These are phyloP conservation scores for Tiliacea aurago DNA, from an alignment of 2,888 invertebrate genomes.

Conservation along the genomic window DNA sequence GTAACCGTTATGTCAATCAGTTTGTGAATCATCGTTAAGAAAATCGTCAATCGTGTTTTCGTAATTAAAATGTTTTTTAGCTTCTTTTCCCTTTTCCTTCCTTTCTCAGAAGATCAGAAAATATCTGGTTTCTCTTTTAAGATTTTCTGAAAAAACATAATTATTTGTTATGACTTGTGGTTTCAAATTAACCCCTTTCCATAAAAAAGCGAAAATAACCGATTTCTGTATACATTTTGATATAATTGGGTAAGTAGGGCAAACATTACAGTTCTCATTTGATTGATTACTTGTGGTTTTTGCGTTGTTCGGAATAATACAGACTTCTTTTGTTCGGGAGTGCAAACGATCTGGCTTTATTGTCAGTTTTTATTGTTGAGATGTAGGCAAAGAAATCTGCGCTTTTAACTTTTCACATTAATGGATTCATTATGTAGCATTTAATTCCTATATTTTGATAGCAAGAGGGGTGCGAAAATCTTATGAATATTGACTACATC, in stretches of 20 bases:
- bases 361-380: constrained; percentile 35
- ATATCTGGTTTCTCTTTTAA: not conserved
- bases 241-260: constrained; percentile 17
- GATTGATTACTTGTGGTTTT: constrained; percentile 39
- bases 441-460: not conserved
- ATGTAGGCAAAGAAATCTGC: constrained; percentile 1
- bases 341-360: constrained; percentile 22
- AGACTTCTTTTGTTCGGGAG: constrained; percentile 9
- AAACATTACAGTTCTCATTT: constrained; percentile 17
- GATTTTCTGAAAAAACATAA: not conserved
- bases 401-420: constrained; percentile 26
- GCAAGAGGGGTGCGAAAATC: not conserved
- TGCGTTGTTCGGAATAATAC: constrained; percentile 22
- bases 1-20: no score
- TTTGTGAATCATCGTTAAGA: no score
- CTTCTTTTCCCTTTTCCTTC: no score
- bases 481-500: not conserved
- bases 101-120: not conserved
- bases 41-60: no score
- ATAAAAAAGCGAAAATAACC: no score
- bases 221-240: constrained; percentile 13
- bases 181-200: constrained; percentile 13
- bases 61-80: no score
- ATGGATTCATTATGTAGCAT: not conserved
- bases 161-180: constrained; percentile 1